phyloP scores from a whole-genome alignment of 2,113 vertebrate genomes.

The Lanius ludovicianus region DNA sequence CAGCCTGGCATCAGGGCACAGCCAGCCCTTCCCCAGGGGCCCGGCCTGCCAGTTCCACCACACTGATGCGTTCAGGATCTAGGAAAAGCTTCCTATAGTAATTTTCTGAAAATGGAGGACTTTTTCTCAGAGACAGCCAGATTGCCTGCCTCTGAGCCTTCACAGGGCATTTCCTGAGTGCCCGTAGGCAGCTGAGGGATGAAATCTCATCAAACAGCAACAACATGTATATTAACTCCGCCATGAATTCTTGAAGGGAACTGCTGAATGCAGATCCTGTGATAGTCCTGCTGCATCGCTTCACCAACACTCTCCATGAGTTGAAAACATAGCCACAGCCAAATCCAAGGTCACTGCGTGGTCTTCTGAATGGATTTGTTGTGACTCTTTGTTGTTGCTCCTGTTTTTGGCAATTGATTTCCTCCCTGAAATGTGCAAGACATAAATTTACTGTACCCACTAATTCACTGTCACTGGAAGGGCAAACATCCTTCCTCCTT shows the following conservation, averaged over 20 bases:
- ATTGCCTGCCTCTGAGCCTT: not conserved
- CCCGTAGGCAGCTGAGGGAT: not conserved
- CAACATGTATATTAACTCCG: not conserved
- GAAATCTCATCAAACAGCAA: not conserved
- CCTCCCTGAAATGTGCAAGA: not conserved
- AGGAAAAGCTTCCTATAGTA: not conserved
- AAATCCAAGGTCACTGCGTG: not conserved
- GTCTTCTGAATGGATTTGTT: not conserved
- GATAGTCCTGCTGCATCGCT: fast-evolving
- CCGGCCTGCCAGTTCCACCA: not conserved
- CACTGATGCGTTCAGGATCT: not conserved
- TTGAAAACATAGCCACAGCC: not conserved
- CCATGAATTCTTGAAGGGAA: not conserved
- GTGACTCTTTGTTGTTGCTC: not conserved
- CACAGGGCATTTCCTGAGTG: not conserved
- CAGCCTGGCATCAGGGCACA: not conserved
- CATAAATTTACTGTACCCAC: not conserved
- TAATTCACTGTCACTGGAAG: not conserved
- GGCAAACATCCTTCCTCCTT: not conserved
- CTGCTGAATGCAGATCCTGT: not conserved
- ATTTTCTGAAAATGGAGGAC: not conserved
- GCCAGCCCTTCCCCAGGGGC: not conserved
- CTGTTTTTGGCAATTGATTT: not conserved
- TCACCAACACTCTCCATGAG: not conserved
- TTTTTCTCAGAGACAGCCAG: not conserved